A percentile compares a stretch with the other conserved stretches of the same genome.
These are phyloP conservation scores for cattle (Bos taurus) DNA, from an alignment of 2,113 vertebrate genomes.

Conservation along the genomic window DNA sequence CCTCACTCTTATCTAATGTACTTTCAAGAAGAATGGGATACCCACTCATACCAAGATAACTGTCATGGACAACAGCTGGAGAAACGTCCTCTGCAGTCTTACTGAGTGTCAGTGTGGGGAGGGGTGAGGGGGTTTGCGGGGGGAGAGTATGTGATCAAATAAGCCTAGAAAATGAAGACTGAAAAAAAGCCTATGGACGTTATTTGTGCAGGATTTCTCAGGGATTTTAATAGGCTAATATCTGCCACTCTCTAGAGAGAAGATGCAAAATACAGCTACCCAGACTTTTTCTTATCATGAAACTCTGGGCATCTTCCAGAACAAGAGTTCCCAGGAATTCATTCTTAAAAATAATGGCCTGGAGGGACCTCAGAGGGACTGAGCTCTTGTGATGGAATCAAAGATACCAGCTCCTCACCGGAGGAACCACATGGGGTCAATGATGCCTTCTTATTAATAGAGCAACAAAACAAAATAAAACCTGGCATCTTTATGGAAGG, in stretches of 20 bases:
- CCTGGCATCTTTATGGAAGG: not conserved
- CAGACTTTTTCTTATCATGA: not conserved
- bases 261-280: not conserved
- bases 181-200: not conserved
- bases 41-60: accelerated
- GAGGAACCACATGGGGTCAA: not conserved
- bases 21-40: not conserved
- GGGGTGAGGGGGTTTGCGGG: too few relatives aligned
- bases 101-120: not conserved
- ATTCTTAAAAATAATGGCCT: not conserved
- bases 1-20: not conserved
- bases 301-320: not conserved
- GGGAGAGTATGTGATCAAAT: not conserved
- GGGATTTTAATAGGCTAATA: not conserved
- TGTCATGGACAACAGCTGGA: not conserved
- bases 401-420: not conserved
- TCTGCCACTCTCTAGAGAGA: not conserved
- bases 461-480: not conserved
- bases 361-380: not conserved
- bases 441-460: not conserved
- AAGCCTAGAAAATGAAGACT: not conserved
- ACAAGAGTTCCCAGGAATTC: not conserved
- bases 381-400: not conserved
- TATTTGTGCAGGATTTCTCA: not conserved
- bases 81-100: not conserved